A percentile compares a stretch with the other conserved stretches of the same genome.
Conservation (phyloP, 37 sponge, comb jelly and placozoan genomes). For the Ephydatia muelleri region DNA sequence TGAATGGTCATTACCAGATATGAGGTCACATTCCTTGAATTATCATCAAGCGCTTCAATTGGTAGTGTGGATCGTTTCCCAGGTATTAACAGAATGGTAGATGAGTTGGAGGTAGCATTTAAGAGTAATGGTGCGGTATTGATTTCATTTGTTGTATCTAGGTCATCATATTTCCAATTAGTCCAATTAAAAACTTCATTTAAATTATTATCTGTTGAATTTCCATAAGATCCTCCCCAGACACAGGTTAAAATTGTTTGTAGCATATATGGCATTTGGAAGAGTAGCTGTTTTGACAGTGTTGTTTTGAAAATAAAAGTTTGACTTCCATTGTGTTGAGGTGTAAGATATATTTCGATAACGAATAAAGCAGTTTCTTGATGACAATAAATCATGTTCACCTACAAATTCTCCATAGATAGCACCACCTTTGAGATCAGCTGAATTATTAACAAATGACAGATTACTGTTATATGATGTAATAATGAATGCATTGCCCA, state of each 20-base stretch:
- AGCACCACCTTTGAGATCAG: conserved; percentile 63
- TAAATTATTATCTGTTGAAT: neutral
- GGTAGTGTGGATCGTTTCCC: conserved; percentile 12
- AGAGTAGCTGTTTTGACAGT: neutral
- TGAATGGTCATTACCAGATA: neutral
- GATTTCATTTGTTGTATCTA: conserved; percentile 28
- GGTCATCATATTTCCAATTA: conserved; percentile 27
- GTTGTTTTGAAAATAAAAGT: conserved; percentile 51
- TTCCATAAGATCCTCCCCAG: conserved; percentile 40
- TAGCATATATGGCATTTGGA: conserved; percentile 59
- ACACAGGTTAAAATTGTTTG: conserved; percentile 60
- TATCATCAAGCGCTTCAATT: conserved; percentile 25
- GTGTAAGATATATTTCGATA: conserved; percentile 7
- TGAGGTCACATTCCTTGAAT: conserved; percentile 24
- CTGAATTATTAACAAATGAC: conserved; percentile 47
- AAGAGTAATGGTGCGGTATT: conserved; percentile 37
- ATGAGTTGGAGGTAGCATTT: neutral
- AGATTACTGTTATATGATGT: neutral
- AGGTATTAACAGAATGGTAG: conserved; percentile 2
- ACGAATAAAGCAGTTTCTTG: conserved; percentile 69
- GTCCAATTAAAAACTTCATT: conserved; percentile 58
- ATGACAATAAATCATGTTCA: conserved; percentile 52
- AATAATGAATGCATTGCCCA: conserved; percentile 56
- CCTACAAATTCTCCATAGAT: conserved; percentile 47
- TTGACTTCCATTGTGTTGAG: conserved; percentile 43